Percentiles rank a stretch among this genome's conserved stretches.
These are phyloP conservation scores for Sorex araneus DNA, from an alignment of 2,113 vertebrate species.

Conservation along the genomic window DNA sequence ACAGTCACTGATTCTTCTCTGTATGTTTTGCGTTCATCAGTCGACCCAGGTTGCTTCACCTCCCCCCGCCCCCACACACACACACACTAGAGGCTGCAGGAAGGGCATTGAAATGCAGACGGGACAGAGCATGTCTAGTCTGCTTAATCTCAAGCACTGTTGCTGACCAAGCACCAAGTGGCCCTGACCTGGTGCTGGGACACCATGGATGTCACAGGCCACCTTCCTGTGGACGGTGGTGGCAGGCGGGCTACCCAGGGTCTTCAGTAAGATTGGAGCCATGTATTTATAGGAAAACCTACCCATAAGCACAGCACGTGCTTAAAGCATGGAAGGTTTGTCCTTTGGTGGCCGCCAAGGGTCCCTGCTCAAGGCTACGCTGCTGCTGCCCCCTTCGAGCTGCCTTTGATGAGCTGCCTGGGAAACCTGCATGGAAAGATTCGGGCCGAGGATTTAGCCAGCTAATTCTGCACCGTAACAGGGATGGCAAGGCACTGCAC, in stretches of 20 bases:
- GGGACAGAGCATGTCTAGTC: no score
- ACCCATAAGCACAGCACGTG: background rate
- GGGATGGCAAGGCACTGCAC: slow-evolving; percentile 37
- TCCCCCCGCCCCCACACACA: no score
- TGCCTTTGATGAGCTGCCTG: background rate
- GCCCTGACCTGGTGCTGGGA: background rate
- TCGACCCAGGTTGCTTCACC: no score
- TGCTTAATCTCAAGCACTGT: background rate
- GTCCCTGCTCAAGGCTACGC: background rate
- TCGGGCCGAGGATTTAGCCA: background rate
- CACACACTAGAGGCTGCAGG: rapidly evolving
- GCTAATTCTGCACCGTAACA: background rate
- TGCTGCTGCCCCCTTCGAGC: background rate
- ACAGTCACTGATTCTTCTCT: no score
- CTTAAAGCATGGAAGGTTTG: background rate
- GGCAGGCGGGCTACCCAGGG: background rate
- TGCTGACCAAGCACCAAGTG: background rate
- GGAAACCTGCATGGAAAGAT: slow-evolving; percentile 31
- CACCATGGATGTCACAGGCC: background rate
- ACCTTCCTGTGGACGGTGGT: background rate
- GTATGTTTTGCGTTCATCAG: no score
- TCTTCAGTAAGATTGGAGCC: slow-evolving; percentile 35
- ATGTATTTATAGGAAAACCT: background rate
- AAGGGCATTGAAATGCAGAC: background rate
- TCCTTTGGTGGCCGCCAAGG: background rate